phyloP scores from a whole-genome alignment of 2,797 vertebrate genomes.

The Aulostomus chinensis region DNA sequence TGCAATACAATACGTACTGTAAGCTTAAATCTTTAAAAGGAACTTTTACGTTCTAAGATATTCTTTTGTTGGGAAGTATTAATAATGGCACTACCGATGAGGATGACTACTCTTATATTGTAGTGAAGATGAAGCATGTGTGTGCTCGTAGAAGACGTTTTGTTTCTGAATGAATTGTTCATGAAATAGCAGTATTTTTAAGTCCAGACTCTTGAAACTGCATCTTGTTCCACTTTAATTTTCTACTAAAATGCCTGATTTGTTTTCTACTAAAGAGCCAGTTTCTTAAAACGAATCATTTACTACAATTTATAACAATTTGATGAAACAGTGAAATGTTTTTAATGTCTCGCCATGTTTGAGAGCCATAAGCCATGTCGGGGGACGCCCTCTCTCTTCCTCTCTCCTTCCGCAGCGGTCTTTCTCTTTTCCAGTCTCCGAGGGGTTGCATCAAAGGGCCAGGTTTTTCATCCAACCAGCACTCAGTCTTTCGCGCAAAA shows the following conservation, averaged over 20 bases:
- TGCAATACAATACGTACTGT: slow-evolving; percentile 61
- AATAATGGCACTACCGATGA: slow-evolving; percentile 36
- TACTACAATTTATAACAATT: slow-evolving; percentile 14
- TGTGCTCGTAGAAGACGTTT: slow-evolving; percentile 54
- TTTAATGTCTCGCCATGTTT: too few species aligned
- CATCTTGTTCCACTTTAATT: slow-evolving; percentile 31
- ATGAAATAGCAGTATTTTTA: slow-evolving; percentile 20
- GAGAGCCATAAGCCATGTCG: slow-evolving; percentile 34
- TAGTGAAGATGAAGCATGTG: slow-evolving; percentile 68
- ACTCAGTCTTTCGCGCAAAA: slow-evolving; percentile 76
- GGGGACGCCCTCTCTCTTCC: slow-evolving; percentile 62
- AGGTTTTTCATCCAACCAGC: slow-evolving; percentile 82
- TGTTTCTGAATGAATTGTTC: slow-evolving; percentile 33
- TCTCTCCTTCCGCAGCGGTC: slow-evolving; percentile 61
- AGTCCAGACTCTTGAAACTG: slow-evolving; percentile 23
- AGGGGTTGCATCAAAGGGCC: slow-evolving; percentile 86
- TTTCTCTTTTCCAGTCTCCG: slow-evolving; percentile 80
- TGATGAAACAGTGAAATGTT: slow-evolving; percentile 13
- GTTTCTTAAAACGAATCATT: slow-evolving; percentile 21
- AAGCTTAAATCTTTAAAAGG: slow-evolving; percentile 56
- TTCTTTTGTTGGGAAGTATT: slow-evolving; percentile 40
- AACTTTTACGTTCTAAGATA: slow-evolving; percentile 14
- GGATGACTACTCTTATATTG: slow-evolving; percentile 33
- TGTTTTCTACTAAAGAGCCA: slow-evolving; percentile 22
- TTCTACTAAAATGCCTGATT: slow-evolving; percentile 42